A percentile compares a stretch with the other conserved stretches of the same genome.
phyloP scores from a whole-genome alignment of 2,113 vertebrate species.

The Stomatorhinus ivindoensis region DNA sequence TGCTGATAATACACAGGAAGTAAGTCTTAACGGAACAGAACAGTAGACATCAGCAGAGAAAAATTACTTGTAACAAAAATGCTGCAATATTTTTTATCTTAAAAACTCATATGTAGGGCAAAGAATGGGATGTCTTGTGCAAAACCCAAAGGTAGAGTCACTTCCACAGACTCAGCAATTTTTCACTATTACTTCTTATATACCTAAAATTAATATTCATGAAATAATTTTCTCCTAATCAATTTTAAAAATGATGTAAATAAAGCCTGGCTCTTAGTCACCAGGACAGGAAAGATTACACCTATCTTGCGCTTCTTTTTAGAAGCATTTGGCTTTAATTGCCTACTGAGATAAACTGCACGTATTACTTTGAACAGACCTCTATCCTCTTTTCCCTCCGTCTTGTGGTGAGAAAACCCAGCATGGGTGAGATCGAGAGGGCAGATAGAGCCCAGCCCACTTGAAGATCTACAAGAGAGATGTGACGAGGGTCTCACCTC shows the following conservation, averaged over 20 bases:
- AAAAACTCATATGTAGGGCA: background rate
- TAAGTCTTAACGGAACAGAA: background rate
- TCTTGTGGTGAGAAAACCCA: background rate
- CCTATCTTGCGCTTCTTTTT: background rate
- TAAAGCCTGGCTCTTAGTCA: background rate
- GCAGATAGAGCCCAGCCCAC: background rate
- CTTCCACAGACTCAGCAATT: background rate
- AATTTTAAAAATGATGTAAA: background rate
- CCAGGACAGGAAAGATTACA: background rate
- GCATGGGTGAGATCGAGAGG: background rate
- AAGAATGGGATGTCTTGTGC: background rate
- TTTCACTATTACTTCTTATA: background rate
- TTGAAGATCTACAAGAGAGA: background rate
- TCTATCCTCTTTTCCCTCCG: background rate
- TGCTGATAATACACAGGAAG: constrained; percentile 9
- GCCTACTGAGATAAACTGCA: background rate
- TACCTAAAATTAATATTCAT: background rate
- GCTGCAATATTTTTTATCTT: background rate
- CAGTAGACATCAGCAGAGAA: background rate
- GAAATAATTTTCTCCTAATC: background rate
- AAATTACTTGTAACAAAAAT: constrained; percentile 6
- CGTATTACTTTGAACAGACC: background rate
- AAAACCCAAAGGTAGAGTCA: background rate
- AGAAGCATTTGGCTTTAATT: background rate
- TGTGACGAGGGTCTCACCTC: background rate